Base-by-base conservation (phyloP, 2,888 invertebrate species). In the Cheilosia urbana region DNA sequence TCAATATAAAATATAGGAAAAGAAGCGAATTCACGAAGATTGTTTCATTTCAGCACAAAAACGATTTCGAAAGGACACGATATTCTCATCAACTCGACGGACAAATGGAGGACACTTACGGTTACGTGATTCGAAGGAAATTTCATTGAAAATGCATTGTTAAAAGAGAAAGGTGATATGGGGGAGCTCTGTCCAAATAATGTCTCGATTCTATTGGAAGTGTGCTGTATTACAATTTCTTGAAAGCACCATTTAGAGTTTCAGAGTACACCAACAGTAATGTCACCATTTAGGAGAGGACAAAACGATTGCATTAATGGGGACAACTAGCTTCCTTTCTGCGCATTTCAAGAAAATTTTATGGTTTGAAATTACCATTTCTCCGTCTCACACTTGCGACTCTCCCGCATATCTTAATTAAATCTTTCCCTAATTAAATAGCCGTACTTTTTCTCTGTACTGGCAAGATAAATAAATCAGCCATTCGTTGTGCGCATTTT, bases 1-100 rank as follows among this genome's bases (percentile, higher is more conserved):
- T 40, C 49, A 53, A 45, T 73, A 19, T n/a, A 30, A 30, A 9
- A 9, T 30, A 30, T 45, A 47, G 13, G 24, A 40, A 27, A 24
- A 51, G 24, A 42, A 49, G 58, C 24, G 34, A 76, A 75, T 75
- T 55, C 45, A 58, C 62, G 51, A 21, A 83, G 73, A 73, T 68
- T 83, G 78, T 78, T 73, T 73, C 78, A 68, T 73, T 78, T 78
- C 60, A 73, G 73, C 27, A 57, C 27, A 57, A 78, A 73, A 63
- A 68, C 37, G 55, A 24, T 7, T 66, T 63, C 47, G n/a, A 17
- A 53, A 78, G 57, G 57, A 69, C 69, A 51, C 19, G 62, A 69
- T 60, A 60, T 47, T 75, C 58, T 66, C 76, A 68, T 68, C 62
- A 78, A 55, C 24, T 53, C 21, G 5, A 49, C 19, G 65, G 21